Conservation (phyloP, 2,888 invertebrate species). For the Ormyrus rosae region DNA sequence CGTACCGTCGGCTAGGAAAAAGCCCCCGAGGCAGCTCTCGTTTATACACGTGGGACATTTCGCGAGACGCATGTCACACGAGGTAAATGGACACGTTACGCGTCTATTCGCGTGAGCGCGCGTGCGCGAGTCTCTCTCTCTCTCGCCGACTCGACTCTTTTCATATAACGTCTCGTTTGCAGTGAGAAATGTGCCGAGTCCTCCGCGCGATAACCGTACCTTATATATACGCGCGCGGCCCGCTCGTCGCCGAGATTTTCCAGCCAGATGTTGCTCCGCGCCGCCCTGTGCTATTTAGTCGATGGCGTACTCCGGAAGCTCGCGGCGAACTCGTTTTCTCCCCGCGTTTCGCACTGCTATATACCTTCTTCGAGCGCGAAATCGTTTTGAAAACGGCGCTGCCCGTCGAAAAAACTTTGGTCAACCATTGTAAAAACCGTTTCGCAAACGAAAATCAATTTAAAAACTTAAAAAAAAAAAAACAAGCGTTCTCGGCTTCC, state of each 20-base stretch:
- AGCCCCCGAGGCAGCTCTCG: slow-evolving; percentile 2
- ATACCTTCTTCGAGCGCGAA: too few relatives aligned
- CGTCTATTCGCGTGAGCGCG: slow-evolving; percentile 54
- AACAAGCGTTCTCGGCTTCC: too few relatives aligned
- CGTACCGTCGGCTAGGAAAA: neutral
- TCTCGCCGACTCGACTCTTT: slow-evolving; percentile 2
- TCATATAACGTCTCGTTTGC: slow-evolving; percentile 33
- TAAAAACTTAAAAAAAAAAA: too few relatives aligned
- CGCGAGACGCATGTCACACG: slow-evolving; percentile 31
- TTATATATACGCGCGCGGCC: neutral
- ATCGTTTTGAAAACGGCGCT: too few relatives aligned
- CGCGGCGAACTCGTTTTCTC: neutral
- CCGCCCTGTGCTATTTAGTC: too few relatives aligned
- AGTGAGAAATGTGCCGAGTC: slow-evolving; percentile 36
- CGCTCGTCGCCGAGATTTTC: neutral
- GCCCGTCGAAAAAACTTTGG: too few relatives aligned
- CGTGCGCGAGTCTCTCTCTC: neutral
- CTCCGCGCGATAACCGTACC: neutral
- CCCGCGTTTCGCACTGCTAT: too few relatives aligned
- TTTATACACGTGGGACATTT: slow-evolving; percentile 45
- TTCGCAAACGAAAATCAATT: too few relatives aligned
- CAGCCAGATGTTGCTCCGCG: neutral
- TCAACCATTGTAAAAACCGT: too few relatives aligned
- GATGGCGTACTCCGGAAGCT: neutral
- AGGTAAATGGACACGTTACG: slow-evolving; percentile 58